Conservation (phyloP, 2,888 invertebrate species). For the Argynnis bischoffii region DNA sequence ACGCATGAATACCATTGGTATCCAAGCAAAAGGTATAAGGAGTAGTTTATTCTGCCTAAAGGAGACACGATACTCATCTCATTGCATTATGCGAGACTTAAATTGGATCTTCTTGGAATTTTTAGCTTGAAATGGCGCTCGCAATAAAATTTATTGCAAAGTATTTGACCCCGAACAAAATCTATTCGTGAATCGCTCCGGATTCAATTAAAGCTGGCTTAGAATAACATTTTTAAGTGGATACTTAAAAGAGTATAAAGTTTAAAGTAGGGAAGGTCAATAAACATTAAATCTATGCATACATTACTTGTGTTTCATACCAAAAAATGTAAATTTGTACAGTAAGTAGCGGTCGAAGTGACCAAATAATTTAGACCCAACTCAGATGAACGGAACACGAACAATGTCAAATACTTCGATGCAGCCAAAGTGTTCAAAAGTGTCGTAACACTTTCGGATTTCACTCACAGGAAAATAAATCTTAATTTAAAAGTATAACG, state of each 20-base stretch:
- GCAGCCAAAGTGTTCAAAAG: no score
- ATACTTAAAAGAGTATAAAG: conserved; percentile 38
- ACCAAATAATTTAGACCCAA: no score
- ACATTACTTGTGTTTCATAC: conserved; percentile 32
- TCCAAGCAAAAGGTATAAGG: conserved; percentile 37
- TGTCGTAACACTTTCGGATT: no score
- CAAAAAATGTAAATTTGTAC: no score
- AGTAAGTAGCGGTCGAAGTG: no score
- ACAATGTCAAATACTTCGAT: no score
- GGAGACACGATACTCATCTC: conserved; percentile 66
- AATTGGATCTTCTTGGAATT: conserved; percentile 75
- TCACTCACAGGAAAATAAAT: no score
- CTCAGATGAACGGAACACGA: no score
- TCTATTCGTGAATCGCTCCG: conserved; percentile 59
- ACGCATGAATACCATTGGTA: neutral
- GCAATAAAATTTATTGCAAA: conserved; percentile 73
- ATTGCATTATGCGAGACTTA: conserved; percentile 70
- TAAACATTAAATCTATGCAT: conserved; percentile 27
- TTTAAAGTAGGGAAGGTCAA: conserved; percentile 26
- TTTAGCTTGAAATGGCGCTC: conserved; percentile 69
- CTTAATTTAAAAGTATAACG: no score
- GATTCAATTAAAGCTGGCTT: conserved; percentile 69
- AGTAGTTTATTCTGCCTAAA: conserved; percentile 33
- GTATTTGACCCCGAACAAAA: conserved; percentile 55
- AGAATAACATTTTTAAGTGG: conserved; percentile 53